These are phyloP conservation scores for Pterobdella sp. DNA, from an alignment of 2,888 invertebrate species.

Conservation along the genomic window DNA sequence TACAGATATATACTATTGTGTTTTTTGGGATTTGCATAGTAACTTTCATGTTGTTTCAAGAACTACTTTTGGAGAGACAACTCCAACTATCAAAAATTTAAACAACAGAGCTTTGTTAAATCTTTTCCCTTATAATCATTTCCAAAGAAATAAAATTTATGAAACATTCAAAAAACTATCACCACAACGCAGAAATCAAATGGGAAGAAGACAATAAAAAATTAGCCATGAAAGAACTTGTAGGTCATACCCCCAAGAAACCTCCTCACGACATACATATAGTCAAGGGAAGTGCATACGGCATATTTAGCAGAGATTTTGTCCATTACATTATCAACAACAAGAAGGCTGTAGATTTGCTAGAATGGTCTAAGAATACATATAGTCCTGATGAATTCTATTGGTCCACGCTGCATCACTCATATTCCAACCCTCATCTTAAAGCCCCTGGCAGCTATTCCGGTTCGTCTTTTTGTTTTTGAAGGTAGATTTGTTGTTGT, in stretches of 20 bases:
- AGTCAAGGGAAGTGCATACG: slow-evolving; percentile 49
- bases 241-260: slow-evolving; percentile 35
- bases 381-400: slow-evolving; percentile 49
- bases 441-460: slow-evolving; percentile 45
- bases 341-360: slow-evolving; percentile 41
- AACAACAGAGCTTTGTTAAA: no score
- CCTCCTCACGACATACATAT: slow-evolving; percentile 40
- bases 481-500: no score
- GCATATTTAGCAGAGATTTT: slow-evolving; percentile 46
- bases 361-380: slow-evolving; percentile 46
- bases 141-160: no score
- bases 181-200: no score
- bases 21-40: no score
- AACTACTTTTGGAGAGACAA: no score
- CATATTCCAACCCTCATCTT: slow-evolving; percentile 41
- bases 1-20: no score
- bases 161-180: no score
- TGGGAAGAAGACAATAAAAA: slow-evolving; percentile 36
- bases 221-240: slow-evolving; percentile 39
- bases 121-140: no score
- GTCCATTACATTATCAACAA: slow-evolving; percentile 45
- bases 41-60: no score
- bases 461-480: no score
- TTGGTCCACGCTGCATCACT: slow-evolving; percentile 48
- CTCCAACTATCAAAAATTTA: no score